Base-by-base conservation (phyloP, 2,888 invertebrate genomes). In the Aphrophora alni region DNA sequence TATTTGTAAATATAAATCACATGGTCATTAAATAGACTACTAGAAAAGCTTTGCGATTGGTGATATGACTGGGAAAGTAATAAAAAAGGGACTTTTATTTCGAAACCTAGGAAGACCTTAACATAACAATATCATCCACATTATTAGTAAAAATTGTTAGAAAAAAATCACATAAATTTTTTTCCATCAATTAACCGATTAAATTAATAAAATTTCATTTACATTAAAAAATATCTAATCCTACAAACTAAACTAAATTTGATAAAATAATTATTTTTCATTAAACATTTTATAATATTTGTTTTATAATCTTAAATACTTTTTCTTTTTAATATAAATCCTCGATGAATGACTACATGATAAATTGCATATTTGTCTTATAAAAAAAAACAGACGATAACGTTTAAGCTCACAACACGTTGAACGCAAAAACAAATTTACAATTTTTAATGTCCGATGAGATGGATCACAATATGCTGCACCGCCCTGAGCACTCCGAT, bases 401-500 rank as follows among this genome's bases (percentile, higher is more conserved):
- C 59, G n/a, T 59, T 44, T 78, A 78, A 78, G 78, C 77, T 77
- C 77, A 77, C 77, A 77, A 77, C 77, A 77, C 77, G 59, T 59
- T 59, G 71, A 77, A 77, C 71, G 77, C 73, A 78, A 78, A 78
- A 72, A 78, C 72, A 73, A 78, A 78, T 78, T 78, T 78, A 59
- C 59, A 59, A 59, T n/a, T 71, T 78, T 78, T 59, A 78, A 75
- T 73, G 78, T 78, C 73, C 72, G 33, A 51, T 28, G 33, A 76
- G 68, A 77, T 75, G 51, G 73, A 80, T 80, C 80, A 80, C 80
- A 80, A 77, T 80, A 76, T 51, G 75, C 75, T 75, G 75, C 51
- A 75, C 69, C 83, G 81, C 78, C 74, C 80, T 77, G 82, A 76
- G 81, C 83, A 82, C 82, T 69, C 75, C 79, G 78, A 75, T 80